These are phyloP conservation scores for Thera britannica DNA, from an alignment of 2,888 invertebrate genomes.

Conservation along the genomic window DNA sequence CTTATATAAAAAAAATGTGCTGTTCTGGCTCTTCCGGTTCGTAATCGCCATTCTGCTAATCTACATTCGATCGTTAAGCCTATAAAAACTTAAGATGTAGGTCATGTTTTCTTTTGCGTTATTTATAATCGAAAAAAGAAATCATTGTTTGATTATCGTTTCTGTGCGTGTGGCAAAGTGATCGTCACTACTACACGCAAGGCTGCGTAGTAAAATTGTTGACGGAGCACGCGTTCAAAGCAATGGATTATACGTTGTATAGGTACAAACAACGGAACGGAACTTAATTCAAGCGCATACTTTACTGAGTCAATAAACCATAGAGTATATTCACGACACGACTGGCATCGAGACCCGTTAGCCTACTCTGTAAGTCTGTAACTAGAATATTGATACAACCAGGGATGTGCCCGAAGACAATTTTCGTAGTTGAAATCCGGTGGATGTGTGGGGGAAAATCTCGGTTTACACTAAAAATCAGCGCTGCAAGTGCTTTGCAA, in stretches of 20 bases:
- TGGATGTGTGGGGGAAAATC: neutral
- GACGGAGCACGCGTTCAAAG: constrained; percentile 19
- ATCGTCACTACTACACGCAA: neutral
- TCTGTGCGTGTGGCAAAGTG: neutral
- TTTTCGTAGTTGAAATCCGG: neutral
- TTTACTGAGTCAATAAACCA: constrained; percentile 45
- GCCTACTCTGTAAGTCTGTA: constrained; percentile 55
- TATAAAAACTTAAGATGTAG: neutral
- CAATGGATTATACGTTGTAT: constrained; percentile 27
- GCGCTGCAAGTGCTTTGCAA: too few species aligned
- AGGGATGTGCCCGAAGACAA: constrained; percentile 16
- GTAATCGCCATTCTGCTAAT: too few species aligned
- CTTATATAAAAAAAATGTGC: too few species aligned
- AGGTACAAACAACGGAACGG: constrained; percentile 34
- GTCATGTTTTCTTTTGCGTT: neutral
- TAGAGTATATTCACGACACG: constrained; percentile 67
- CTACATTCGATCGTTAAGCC: too few species aligned
- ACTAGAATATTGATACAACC: constrained; percentile 67
- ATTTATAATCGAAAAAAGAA: constrained; percentile 5
- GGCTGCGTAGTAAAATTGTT: neutral
- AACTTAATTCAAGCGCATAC: constrained; percentile 37
- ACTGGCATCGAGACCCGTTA: constrained; percentile 61
- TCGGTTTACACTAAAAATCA: too few species aligned
- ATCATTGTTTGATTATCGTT: constrained; percentile 10
- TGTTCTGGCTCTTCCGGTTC: too few species aligned